phyloP scores from a whole-genome alignment of 2,113 vertebrate genomes.

The Neomonachus schauinslandi region DNA sequence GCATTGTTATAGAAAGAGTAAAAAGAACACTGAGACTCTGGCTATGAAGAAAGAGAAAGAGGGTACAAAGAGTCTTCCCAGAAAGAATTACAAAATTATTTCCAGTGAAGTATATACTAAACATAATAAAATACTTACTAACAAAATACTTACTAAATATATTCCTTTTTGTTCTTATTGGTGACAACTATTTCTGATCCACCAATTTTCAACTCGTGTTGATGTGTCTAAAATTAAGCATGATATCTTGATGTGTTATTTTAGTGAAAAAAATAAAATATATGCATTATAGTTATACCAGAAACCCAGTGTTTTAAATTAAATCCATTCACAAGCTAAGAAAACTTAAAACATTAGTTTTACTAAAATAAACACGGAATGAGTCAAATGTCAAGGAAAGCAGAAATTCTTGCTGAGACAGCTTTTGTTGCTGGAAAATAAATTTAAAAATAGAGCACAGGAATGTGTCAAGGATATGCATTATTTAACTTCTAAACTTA shows the following conservation, averaged over 20 bases:
- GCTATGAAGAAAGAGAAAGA: not conserved
- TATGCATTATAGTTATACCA: slow-evolving; percentile 5
- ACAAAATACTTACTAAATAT: slow-evolving; percentile 94
- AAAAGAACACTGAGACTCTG: not conserved
- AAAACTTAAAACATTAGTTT: slow-evolving; percentile 62
- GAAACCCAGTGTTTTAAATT: slow-evolving; percentile 61
- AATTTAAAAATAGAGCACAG: slow-evolving; percentile 19
- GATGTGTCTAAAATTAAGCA: slow-evolving; percentile 92
- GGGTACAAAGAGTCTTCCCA: not conserved
- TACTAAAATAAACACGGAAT: slow-evolving; percentile 44
- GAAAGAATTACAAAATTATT: not conserved
- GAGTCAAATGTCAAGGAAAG: slow-evolving; percentile 48
- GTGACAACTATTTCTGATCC: slow-evolving; percentile 95
- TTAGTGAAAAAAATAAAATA: slow-evolving; percentile 30
- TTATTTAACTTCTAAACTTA: not conserved
- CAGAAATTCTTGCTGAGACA: slow-evolving; percentile 18
- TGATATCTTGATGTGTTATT: slow-evolving; percentile 1
- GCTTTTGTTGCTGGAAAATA: not conserved
- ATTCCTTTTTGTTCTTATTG: slow-evolving; percentile 97
- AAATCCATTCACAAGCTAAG: slow-evolving; percentile 63
- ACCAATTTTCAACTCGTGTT: slow-evolving; percentile 94
- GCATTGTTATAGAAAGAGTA: not conserved
- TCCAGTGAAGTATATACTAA: not conserved
- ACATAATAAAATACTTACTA: not conserved
- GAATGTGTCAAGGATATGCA: not conserved